A percentile compares a stretch with the other conserved stretches of the same genome.
Evolutionary conservation across 2,888 invertebrate genomes (phyloP).

Genomic region (Chironomus tentans): DNA sequence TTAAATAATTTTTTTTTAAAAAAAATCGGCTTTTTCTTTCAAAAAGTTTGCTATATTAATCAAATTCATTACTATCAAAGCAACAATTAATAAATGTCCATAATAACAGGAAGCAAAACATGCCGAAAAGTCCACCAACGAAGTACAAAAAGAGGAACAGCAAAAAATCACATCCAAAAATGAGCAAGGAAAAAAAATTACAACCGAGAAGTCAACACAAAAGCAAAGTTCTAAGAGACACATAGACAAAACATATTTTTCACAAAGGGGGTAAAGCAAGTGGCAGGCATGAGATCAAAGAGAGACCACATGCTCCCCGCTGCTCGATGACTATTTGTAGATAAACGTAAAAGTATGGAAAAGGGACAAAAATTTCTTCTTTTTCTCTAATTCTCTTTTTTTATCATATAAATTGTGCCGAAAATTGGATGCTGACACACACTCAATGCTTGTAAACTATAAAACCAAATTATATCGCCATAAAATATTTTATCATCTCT

Average conservation of each 20-base stretch:
- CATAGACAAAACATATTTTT: neutral
- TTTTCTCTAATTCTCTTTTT: neutral
- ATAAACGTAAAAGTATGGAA: neutral
- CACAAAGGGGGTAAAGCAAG: neutral
- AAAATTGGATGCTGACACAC: slow-evolving; percentile 1
- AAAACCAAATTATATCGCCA: slow-evolving; percentile 26
- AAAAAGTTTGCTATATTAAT: neutral
- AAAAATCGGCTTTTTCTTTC: neutral
- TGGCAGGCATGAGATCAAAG: slow-evolving; percentile 5
- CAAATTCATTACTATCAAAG: neutral
- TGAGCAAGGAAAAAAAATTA: neutral
- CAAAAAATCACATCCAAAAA: neutral
- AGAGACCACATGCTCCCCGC: slow-evolving; percentile 21
- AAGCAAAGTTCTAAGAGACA: neutral
- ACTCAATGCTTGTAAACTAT: slow-evolving; percentile 13
- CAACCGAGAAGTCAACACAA: neutral
- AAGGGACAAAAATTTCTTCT: neutral
- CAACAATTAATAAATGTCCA: no score
- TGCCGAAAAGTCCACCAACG: slow-evolving; percentile 19
- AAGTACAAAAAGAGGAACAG: neutral
- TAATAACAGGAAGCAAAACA: neutral
- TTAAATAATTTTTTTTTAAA: no score
- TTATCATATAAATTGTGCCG: neutral
- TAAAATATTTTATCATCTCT: slow-evolving; percentile 24
- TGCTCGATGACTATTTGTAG: neutral